These are phyloP conservation scores for Upupa epops DNA, from an alignment of 2,113 vertebrate genomes.

Conservation along the genomic window DNA sequence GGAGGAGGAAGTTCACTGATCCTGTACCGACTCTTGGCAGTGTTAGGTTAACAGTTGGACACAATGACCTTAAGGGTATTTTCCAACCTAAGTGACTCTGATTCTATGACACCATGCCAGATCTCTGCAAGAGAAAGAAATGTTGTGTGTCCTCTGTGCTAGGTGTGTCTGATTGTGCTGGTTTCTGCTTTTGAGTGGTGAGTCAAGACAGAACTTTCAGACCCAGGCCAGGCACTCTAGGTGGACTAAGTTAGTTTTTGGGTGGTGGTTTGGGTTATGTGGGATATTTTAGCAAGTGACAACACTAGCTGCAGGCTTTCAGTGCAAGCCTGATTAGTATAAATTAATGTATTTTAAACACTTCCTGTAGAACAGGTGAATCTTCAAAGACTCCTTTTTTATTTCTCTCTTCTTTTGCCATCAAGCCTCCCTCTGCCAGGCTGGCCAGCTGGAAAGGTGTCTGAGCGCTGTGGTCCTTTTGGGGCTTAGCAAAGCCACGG, in stretches of 20 bases:
- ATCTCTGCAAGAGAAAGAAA: not conserved
- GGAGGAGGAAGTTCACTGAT: not conserved
- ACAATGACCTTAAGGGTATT: not conserved
- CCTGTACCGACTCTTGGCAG: not conserved
- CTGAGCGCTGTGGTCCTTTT: fast-evolving
- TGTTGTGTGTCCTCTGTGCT: not conserved
- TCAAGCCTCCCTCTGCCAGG: not conserved
- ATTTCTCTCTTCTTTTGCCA: not conserved
- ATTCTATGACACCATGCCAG: not conserved
- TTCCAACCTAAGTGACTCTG: not conserved
- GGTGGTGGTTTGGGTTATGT: not conserved
- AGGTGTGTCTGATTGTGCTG: not conserved
- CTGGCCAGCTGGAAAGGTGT: not conserved
- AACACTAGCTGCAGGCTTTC: not conserved
- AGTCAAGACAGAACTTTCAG: not conserved
- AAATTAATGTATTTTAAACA: not conserved
- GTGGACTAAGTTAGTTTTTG: not conserved
- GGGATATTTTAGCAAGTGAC: fast-evolving
- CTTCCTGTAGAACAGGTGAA: not conserved
- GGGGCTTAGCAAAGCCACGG: fast-evolving
- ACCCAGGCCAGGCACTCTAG: not conserved
- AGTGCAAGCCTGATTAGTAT: not conserved
- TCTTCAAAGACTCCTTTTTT: not conserved
- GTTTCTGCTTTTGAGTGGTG: not conserved
- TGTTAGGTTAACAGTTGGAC: not conserved